Conservation (phyloP, 2,113 vertebrate genomes). For the Carettochelys insculpta region DNA sequence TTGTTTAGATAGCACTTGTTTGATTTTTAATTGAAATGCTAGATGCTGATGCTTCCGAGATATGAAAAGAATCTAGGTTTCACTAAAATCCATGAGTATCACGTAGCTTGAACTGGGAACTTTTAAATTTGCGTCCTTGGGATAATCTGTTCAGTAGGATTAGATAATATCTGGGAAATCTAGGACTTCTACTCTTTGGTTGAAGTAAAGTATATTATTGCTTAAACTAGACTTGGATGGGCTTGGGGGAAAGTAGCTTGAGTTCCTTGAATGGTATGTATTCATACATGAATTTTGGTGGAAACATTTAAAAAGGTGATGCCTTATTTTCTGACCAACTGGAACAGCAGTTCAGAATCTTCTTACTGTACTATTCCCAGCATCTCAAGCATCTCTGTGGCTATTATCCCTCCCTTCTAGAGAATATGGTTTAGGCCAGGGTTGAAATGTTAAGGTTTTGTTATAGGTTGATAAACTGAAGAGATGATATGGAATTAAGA, state of each 20-base stretch:
- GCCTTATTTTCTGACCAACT: not conserved
- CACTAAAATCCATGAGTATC: not conserved
- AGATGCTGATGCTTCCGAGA: too few species aligned
- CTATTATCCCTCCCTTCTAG: not conserved
- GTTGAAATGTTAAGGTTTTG: not conserved
- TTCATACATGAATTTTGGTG: not conserved
- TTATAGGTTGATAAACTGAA: too few species aligned
- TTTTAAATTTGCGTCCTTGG: not conserved
- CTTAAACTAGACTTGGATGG: not conserved
- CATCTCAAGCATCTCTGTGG: not conserved
- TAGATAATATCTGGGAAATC: not conserved
- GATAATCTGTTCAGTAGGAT: not conserved
- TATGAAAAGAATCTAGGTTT: not conserved
- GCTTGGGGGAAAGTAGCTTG: not conserved
- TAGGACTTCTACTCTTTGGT: not conserved
- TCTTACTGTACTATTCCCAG: not conserved
- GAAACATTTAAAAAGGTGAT: too few species aligned
- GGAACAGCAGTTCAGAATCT: not conserved
- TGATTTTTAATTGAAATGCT: too few species aligned
- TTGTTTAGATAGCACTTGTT: too few species aligned
- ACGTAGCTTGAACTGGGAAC: not conserved
- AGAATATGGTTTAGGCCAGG: not conserved
- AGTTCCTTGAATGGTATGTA: not conserved
- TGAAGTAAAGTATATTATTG: not conserved
- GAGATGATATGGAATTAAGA: too few species aligned